Conservation (phyloP, 1,140 invertebrate species). For the Monochamus saltuarius region DNA sequence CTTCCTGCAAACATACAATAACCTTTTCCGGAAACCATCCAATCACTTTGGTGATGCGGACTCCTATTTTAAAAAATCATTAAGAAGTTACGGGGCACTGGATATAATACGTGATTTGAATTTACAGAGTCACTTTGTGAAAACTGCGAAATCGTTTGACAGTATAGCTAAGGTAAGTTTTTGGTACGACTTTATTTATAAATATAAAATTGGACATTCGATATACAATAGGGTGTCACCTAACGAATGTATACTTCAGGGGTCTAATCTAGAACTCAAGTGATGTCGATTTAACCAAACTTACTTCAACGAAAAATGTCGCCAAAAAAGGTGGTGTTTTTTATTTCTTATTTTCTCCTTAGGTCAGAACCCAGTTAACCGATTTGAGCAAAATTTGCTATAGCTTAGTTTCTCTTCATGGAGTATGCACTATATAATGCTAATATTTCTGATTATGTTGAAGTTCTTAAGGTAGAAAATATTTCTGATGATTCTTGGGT, state of each 20-base stretch:
- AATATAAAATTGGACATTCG: neutral
- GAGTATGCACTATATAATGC: no score
- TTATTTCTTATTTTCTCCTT: no score
- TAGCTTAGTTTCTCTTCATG: no score
- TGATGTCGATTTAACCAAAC: neutral
- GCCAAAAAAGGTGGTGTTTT: no score
- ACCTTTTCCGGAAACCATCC: conserved; percentile 26
- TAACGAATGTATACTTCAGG: neutral
- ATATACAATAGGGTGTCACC: neutral
- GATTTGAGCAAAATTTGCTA: no score
- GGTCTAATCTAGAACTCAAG: neutral
- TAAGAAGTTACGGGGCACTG: conserved; percentile 32
- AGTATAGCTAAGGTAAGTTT: conserved; percentile 13
- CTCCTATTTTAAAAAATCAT: conserved; percentile 29
- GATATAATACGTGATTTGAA: conserved; percentile 28
- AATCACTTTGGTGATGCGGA: conserved; percentile 29
- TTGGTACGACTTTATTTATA: conserved; percentile 17
- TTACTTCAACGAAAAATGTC: no score
- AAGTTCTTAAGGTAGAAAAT: no score
- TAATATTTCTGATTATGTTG: no score
- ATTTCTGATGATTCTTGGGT: no score
- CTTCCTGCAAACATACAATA: conserved; percentile 30
- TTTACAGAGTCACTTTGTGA: conserved; percentile 9
- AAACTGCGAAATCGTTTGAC: conserved; percentile 13
- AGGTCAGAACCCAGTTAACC: no score